phyloP scores from a whole-genome alignment of 2,113 vertebrate species.

The Antechinus stuartii region DNA sequence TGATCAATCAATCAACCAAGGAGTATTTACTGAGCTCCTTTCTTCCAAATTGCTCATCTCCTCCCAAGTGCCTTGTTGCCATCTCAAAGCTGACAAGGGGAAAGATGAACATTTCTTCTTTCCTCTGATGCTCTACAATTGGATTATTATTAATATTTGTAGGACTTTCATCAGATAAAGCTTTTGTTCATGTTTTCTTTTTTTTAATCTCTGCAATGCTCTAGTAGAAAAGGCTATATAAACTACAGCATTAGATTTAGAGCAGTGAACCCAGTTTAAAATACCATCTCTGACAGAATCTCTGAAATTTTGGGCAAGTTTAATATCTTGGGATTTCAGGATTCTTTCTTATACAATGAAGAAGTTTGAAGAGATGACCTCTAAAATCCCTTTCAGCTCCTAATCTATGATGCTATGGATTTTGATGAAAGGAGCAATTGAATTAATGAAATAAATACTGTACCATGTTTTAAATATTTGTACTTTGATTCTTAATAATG shows the following conservation, averaged over 20 bases:
- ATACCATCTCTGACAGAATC: background rate
- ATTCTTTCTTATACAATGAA: background rate
- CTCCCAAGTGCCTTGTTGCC: background rate
- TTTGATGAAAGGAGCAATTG: background rate
- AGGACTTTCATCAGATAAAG: background rate
- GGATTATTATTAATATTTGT: background rate
- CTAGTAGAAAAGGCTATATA: background rate
- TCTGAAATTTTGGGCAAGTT: background rate
- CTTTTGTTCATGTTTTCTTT: background rate
- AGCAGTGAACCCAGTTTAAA: background rate
- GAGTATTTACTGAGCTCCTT: background rate
- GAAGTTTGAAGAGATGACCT: background rate
- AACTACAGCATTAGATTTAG: background rate
- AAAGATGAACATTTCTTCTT: background rate
- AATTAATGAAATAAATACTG: background rate
- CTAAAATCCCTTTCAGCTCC: background rate
- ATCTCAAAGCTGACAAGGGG: background rate
- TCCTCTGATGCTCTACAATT: background rate
- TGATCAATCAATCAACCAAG: background rate
- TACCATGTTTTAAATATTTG: background rate
- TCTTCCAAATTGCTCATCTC: background rate
- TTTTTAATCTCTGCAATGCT: background rate
- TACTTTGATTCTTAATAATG: background rate
- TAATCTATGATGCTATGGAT: background rate
- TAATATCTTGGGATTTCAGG: background rate